Conservation (phyloP, 1,140 invertebrate species). For the Atta colombica region DNA sequence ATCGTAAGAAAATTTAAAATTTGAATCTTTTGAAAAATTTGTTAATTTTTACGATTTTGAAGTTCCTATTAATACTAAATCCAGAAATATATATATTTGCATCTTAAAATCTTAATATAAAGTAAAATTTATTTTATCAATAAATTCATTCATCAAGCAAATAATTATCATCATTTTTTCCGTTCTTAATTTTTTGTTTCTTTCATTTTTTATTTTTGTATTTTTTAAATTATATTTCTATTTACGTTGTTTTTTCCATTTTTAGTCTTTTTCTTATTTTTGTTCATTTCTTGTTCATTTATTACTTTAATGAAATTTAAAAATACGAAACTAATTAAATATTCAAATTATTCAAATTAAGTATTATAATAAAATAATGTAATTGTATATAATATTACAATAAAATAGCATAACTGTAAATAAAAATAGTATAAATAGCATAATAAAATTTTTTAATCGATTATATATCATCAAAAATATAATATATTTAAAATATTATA, state of each 20-base stretch:
- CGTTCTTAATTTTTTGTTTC: background rate
- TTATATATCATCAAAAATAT: background rate
- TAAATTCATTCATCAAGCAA: background rate
- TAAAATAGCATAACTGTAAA: background rate
- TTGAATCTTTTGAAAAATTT: background rate
- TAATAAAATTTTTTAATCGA: background rate
- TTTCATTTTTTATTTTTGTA: background rate
- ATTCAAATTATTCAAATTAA: too few relatives aligned
- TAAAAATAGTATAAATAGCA: background rate
- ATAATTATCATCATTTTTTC: background rate
- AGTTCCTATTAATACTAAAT: slow-evolving; percentile 7
- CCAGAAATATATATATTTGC: background rate
- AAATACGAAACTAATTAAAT: background rate
- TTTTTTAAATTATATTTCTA: background rate
- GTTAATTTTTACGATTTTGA: background rate
- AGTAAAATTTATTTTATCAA: background rate
- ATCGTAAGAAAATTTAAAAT: slow-evolving; percentile 47
- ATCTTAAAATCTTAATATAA: background rate
- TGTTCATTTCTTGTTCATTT: background rate
- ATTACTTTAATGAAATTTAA: background rate
- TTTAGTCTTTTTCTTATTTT: background rate
- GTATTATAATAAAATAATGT: too few relatives aligned
- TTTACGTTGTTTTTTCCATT: background rate
- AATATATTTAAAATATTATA: background rate
- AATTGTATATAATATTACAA: background rate